Percentiles rank a stretch among this genome's conserved stretches.
These are phyloP conservation scores for Carterocephalus palaemon DNA, from an alignment of 2,888 invertebrate genomes.

Conservation along the genomic window DNA sequence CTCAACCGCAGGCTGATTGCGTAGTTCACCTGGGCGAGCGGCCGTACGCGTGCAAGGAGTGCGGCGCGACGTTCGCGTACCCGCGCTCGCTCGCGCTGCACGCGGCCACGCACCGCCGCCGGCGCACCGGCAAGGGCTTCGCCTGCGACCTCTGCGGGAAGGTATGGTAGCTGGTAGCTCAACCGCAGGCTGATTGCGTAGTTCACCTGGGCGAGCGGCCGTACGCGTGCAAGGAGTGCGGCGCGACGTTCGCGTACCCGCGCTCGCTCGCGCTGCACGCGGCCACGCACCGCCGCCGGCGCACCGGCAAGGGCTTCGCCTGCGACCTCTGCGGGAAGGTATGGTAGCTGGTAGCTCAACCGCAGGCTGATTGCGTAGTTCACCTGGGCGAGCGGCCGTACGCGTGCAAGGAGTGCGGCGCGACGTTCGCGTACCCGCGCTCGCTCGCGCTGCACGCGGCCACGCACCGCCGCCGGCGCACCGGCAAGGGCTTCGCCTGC, in stretches of 20 bases:
- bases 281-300: constrained; percentile 67
- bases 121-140: constrained; percentile 59
- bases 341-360: too few relatives aligned
- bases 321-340: constrained; percentile 84
- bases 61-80: constrained; percentile 80
- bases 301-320: constrained; percentile 68
- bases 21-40: too few relatives aligned
- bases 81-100: constrained; percentile 81
- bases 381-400: constrained; percentile 80
- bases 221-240: constrained; percentile 79
- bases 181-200: too few relatives aligned
- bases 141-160: constrained; percentile 84
- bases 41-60: constrained; percentile 78
- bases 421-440: constrained; percentile 80
- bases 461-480: constrained; percentile 65
- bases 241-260: constrained; percentile 79
- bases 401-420: constrained; percentile 79
- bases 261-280: constrained; percentile 80
- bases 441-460: constrained; percentile 79
- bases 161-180: too few relatives aligned
- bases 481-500: constrained; percentile 77
- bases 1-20: too few relatives aligned
- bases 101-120: constrained; percentile 71
- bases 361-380: too few relatives aligned
- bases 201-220: too few relatives aligned